A percentile compares a stretch with the other conserved stretches of the same genome.
Evolutionary conservation across 1,140 invertebrate genomes (phyloP).

Genomic region (Drosophila insularis): DNA sequence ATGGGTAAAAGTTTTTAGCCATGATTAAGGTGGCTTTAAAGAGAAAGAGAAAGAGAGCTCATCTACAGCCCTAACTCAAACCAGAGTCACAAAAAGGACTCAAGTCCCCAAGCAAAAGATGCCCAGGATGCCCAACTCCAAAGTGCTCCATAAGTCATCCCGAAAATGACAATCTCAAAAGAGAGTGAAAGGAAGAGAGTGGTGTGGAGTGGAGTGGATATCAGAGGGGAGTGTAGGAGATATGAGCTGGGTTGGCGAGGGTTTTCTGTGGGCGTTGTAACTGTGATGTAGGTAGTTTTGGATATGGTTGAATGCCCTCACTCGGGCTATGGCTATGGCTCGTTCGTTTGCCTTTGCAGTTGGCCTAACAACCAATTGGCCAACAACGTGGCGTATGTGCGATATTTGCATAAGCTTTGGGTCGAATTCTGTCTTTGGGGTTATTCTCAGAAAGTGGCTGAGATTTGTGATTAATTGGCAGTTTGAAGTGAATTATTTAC

Average conservation of each 20-base stretch:
- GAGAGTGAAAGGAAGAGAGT: not conserved
- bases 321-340: not conserved
- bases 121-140: conserved; percentile 1
- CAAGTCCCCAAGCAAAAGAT: conserved; percentile 1
- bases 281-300: conserved; percentile 49
- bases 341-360: not conserved
- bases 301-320: conserved; percentile 39
- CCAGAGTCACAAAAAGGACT: not conserved
- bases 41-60: not conserved
- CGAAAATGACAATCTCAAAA: conserved; percentile 31
- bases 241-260: not conserved
- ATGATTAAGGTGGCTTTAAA: conserved; percentile 59
- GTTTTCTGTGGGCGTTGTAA: not conserved
- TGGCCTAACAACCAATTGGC: conserved; percentile 7
- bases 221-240: not conserved
- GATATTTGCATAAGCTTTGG: conserved; percentile 52
- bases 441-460: conserved; percentile 17
- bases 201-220: not conserved
- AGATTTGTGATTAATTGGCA: conserved; percentile 52
- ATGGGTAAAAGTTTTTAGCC: conserved; percentile 33
- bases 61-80: not conserved
- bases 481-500: conserved; percentile 45
- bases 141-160: conserved; percentile 55
- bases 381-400: conserved; percentile 32
- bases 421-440: not conserved